Evolutionary conservation across 37 sponge, comb jelly and placozoan species (phyloP), one percentile per base, ranked within the genome.

Genomic region (Chondrilla cf. caribensis): DNA sequence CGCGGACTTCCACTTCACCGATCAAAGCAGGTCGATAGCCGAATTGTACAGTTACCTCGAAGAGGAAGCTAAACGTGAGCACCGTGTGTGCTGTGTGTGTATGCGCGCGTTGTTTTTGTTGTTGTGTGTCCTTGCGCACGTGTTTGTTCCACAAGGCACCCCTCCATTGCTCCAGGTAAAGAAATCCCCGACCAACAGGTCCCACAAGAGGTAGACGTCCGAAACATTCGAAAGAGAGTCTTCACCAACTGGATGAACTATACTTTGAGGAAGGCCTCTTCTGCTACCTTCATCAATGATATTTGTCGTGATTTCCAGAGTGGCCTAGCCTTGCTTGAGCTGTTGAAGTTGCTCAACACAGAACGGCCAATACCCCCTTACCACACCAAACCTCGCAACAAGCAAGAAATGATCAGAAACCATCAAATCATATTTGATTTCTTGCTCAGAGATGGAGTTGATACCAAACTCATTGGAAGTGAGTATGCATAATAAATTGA

Each of bases 231-330:
- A 71, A 83, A 96, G 64, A 82, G 58, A 19, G 94, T 94, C 44
- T 94, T 98, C 79, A 91, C 90, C 68, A 92, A 92, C 68, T 98
- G 96, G 95, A 83, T 90, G 33, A 98, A 98, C 89, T 87, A 82
- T 79, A 60, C 82, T 38, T 81, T 98, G 59, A 82, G 85, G 5
- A 86, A 83, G 32, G 83, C 72, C 2, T 67, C 85, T 5, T 43
- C 79, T 26, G 55, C 59, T 26, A 24, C 39, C n/a, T 54, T 83
- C 58, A 81, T 98, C 7, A 70, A 79, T 6, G 86, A 86, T 67
- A 75, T 98, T 33, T 79, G 82, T 8, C 71, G 57, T 54, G 99
- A 96, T 64, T 79, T 98, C 55, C 78, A 84, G 37, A 96, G 93
- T 89, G 99, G 99, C 7, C 57, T 90, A 38, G 84, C 86, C 6